Evolutionary conservation across 2,797 vertebrate genomes (phyloP).

Genomic region (Erpetoichthys calabaricus): DNA sequence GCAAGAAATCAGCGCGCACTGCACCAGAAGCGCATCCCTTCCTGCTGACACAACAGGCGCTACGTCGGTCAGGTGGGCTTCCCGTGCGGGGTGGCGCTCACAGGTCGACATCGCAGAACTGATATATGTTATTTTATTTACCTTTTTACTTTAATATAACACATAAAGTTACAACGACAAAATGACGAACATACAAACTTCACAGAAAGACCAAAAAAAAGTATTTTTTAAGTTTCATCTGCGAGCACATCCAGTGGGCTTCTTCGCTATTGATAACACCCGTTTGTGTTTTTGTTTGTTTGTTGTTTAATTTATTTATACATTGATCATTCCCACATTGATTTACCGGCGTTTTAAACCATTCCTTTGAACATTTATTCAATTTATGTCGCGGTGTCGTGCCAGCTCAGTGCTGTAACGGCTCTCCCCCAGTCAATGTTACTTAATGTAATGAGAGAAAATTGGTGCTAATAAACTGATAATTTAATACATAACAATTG

Average conservation of each 20-base stretch:
- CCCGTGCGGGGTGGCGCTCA: too few relatives aligned
- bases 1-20: too few relatives aligned
- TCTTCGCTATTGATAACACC: too few relatives aligned
- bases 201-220: slow-evolving; percentile 18
- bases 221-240: slow-evolving; percentile 28
- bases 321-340: slow-evolving; percentile 55
- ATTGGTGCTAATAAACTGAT: slow-evolving; percentile 74
- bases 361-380: slow-evolving; percentile 63
- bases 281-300: slow-evolving; percentile 12
- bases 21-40: too few relatives aligned
- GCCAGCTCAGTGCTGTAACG: slow-evolving; percentile 41
- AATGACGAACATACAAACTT: slow-evolving; percentile 34
- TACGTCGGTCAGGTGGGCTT: too few relatives aligned
- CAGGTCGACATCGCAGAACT: too few relatives aligned
- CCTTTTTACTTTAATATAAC: too few relatives aligned
- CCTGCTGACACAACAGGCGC: too few relatives aligned
- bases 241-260: too few relatives aligned
- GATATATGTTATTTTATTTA: too few relatives aligned
- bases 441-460: slow-evolving; percentile 61
- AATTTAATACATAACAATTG: slow-evolving; percentile 51
- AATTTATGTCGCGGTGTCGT: slow-evolving; percentile 45
- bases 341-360: slow-evolving; percentile 53
- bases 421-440: slow-evolving; percentile 48
- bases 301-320: slow-evolving; percentile 52
- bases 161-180: slow-evolving; percentile 12